A percentile compares a stretch with the other conserved stretches of the same genome.
phyloP scores from a whole-genome alignment of 2,113 vertebrate genomes.

The Ptyas mucosa region DNA sequence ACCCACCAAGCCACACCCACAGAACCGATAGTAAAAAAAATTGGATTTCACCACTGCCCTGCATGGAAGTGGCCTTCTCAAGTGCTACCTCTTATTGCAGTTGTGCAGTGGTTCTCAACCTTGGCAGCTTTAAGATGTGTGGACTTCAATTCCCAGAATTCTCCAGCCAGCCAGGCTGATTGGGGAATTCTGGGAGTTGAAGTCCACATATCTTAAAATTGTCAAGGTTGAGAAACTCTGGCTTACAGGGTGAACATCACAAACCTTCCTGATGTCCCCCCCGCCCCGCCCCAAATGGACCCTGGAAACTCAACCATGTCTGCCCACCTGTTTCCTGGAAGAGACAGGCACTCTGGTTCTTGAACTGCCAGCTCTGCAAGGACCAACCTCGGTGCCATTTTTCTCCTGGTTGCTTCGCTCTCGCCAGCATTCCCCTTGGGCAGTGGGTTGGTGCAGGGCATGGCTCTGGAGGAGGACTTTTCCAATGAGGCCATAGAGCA shows the following conservation, averaged over 20 bases:
- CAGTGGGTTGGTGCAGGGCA: slow-evolving; percentile 56
- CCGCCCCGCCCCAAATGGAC: background rate
- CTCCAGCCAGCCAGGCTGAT: background rate
- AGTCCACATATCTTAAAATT: background rate
- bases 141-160: background rate
- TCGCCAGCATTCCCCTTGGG: slow-evolving; percentile 53
- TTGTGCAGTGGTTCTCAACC: background rate
- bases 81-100: background rate
- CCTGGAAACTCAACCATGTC: background rate
- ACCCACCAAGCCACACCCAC: too few species aligned
- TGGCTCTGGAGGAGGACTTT: slow-evolving; percentile 73
- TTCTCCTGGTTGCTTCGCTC: slow-evolving; percentile 52
- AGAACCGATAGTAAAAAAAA: too few species aligned
- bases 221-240: background rate
- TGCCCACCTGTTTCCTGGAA: slow-evolving; percentile 79
- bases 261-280: background rate
- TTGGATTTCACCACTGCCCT: too few species aligned
- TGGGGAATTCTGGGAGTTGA: background rate
- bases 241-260: background rate
- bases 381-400: background rate
- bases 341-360: slow-evolving; percentile 61
- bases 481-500: slow-evolving; percentile 75
- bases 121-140: background rate
- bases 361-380: slow-evolving; percentile 42
- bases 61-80: background rate